These are phyloP conservation scores for Sciurus vulgaris DNA, from an alignment of 2,797 vertebrate species.

Conservation along the genomic window DNA sequence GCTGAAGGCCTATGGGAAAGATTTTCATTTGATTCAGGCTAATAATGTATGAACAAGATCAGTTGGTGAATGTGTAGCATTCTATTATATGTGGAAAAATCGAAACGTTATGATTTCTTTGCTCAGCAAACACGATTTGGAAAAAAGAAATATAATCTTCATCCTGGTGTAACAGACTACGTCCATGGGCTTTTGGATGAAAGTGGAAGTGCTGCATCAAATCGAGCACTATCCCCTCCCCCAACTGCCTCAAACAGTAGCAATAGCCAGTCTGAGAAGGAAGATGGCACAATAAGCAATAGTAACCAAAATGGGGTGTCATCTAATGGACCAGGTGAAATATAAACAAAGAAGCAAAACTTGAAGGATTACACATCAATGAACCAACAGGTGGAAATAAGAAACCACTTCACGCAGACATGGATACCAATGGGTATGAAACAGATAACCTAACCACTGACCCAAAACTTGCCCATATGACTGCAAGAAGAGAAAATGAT, in stretches of 20 bases:
- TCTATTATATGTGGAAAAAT: conserved; percentile 73
- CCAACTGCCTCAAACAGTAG: conserved; percentile 94
- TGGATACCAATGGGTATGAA: conserved; percentile 93
- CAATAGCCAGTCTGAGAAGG: conserved; percentile 94
- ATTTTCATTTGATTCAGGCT: no score
- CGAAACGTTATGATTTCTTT: conserved; percentile 68
- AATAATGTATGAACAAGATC: no score
- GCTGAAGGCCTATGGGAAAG: no score
- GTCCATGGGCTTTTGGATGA: conserved; percentile 97
- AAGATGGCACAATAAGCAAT: conserved; percentile 88
- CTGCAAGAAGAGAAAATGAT: conserved; percentile 87
- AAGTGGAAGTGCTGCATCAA: conserved; percentile 95
- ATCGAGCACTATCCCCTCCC: conserved; percentile 93
- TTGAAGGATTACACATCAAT: conserved; percentile 90
- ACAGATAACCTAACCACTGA: conserved; percentile 86
- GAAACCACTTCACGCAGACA: conserved; percentile 79
- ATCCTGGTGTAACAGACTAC: conserved; percentile 88
- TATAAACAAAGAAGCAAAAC: conserved; percentile 87
- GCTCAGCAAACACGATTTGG: no score
- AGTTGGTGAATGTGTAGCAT: no score
- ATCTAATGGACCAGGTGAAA: conserved; percentile 89
- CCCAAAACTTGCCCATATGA: conserved; percentile 87
- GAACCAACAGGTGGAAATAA: conserved; percentile 88
- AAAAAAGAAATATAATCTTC: no score
- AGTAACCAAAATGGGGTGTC: conserved; percentile 93